Percentiles rank a stretch among this genome's conserved stretches.
Evolutionary conservation across 1,140 invertebrate species (phyloP).

Genomic region (Pogonognathellus flavescens): DNA sequence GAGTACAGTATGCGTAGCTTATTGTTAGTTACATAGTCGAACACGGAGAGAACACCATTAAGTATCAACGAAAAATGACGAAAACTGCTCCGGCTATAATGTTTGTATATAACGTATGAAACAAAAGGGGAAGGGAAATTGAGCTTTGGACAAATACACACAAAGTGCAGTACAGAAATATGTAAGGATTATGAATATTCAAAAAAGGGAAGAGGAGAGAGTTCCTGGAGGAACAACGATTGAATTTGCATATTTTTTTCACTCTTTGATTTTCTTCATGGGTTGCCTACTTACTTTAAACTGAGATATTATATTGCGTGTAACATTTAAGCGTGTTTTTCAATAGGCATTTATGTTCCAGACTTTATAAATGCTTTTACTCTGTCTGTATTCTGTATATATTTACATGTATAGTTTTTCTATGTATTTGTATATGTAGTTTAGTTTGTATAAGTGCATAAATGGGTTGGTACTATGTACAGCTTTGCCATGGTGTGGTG

Average conservation of each 20-base stretch:
- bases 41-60: not conserved
- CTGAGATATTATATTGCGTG: too few relatives aligned
- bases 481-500: not conserved
- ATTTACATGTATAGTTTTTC: not conserved
- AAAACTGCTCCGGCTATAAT: not conserved
- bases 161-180: conserved; percentile 2
- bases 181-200: conserved; percentile 48
- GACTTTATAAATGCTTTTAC: not conserved
- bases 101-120: not conserved
- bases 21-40: not conserved
- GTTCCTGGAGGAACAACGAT: conserved; percentile 13
- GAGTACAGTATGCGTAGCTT: not conserved
- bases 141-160: not conserved
- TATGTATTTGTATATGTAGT: not conserved
- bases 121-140: conserved; percentile 44
- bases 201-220: conserved; percentile 27
- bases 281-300: not conserved
- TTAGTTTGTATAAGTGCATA: not conserved
- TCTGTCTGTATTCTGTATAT: not conserved
- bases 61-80: not conserved
- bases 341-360: not conserved
- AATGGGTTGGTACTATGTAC: not conserved
- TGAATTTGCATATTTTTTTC: conserved; percentile 45
- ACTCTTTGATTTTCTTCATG: conserved; percentile 34
- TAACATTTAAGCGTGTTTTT: too few relatives aligned